Evolutionary conservation across 1,140 invertebrate genomes (phyloP).

Genomic region (Danaus plexippus): DNA sequence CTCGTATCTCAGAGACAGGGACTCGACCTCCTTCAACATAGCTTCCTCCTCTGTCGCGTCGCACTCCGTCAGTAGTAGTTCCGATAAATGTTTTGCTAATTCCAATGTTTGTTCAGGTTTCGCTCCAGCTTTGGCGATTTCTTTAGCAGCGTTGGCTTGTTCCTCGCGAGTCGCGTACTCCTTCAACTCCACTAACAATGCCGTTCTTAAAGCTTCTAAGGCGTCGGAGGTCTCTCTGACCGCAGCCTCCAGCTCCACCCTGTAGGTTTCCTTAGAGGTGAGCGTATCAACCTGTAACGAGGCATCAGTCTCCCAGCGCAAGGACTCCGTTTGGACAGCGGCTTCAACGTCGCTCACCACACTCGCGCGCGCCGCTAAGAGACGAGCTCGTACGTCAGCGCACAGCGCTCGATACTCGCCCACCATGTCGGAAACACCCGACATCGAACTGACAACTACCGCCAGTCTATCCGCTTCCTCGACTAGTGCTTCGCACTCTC

Average conservation of each 20-base stretch:
- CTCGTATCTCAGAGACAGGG: conserved; percentile 78
- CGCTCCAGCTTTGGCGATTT: conserved; percentile 59
- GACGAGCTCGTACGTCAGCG: conserved; percentile 42
- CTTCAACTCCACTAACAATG: conserved; percentile 41
- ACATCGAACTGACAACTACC: conserved; percentile 24
- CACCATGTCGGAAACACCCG: conserved; percentile 48
- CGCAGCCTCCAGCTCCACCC: conserved; percentile 79
- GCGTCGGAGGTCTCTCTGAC: conserved; percentile 66
- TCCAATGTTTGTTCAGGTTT: conserved; percentile 72
- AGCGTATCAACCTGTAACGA: conserved; percentile 87
- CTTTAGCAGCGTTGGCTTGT: conserved; percentile 56
- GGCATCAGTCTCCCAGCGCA: conserved; percentile 81
- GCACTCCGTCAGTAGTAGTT: conserved; percentile 81
- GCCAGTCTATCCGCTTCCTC: conserved; percentile 47
- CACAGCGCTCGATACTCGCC: conserved; percentile 55
- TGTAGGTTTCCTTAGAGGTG: conserved; percentile 85
- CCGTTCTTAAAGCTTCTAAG: conserved; percentile 44
- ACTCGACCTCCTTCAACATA: conserved; percentile 76
- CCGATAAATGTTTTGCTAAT: conserved; percentile 83
- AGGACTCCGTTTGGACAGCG: conserved; percentile 77
- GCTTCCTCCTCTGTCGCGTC: conserved; percentile 78
- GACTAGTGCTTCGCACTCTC: conserved; percentile 47
- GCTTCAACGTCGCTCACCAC: conserved; percentile 49
- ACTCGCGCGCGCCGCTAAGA: conserved; percentile 46
- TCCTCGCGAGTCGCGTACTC: conserved; percentile 52